Conservation (phyloP, 2,797 vertebrate species). For the Centroberyx gerrardi region DNA sequence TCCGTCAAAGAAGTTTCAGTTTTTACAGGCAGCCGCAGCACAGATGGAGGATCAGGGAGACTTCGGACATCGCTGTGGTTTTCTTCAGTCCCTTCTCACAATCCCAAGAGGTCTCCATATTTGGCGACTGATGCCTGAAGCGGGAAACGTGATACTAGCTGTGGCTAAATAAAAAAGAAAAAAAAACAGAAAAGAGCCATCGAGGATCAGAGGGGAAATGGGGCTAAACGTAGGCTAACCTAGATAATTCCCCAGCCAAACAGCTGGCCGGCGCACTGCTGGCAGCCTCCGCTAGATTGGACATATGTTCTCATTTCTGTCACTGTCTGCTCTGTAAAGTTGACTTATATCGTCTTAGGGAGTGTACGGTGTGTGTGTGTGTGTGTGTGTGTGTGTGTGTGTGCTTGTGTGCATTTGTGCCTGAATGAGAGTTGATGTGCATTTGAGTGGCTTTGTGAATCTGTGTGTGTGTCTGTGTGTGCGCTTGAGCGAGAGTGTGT, state of each 20-base stretch:
- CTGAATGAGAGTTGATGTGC: no score
- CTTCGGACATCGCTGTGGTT: no score
- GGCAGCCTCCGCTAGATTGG: constrained; percentile 51
- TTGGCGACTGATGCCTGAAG: constrained; percentile 16
- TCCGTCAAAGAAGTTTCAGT: no score
- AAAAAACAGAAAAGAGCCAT: constrained; percentile 27
- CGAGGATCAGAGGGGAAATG: constrained; percentile 48
- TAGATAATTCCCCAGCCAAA: constrained; percentile 65
- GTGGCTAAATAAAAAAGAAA: constrained; percentile 28
- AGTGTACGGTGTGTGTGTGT: not conserved
- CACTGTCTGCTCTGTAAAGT: constrained; percentile 49
- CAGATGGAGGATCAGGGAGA: no score
- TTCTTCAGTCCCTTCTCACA: not conserved
- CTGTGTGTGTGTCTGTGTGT: not conserved
- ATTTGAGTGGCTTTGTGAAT: not conserved
- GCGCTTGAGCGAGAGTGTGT: not conserved
- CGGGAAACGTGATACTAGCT: constrained; percentile 17
- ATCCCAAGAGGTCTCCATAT: constrained; percentile 25
- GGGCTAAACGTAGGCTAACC: constrained; percentile 73
- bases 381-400: constrained; percentile 3
- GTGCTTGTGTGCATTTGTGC: not conserved
- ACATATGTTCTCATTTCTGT: constrained; percentile 64
- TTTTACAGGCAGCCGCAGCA: no score
- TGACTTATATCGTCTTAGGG: constrained; percentile 30
- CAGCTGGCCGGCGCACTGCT: constrained; percentile 66